These are phyloP conservation scores for Megalurothrips usitatus DNA, from an alignment of 2,888 invertebrate genomes.

Conservation along the genomic window DNA sequence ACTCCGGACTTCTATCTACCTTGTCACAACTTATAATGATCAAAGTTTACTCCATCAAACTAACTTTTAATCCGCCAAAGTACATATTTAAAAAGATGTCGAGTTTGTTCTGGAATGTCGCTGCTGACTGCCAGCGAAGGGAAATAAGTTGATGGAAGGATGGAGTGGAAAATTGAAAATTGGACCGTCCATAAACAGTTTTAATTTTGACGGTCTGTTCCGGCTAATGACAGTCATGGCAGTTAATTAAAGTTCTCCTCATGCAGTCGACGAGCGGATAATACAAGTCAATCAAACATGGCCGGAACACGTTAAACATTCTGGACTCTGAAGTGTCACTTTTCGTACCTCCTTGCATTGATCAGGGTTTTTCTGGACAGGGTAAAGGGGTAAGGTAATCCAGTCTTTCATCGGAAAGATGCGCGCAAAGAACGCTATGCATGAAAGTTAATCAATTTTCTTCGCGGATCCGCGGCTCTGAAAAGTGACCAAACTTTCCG, in stretches of 20 bases:
- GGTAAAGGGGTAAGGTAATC: too few relatives aligned
- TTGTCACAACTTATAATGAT: constrained; percentile 21
- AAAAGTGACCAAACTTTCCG: constrained; percentile 6
- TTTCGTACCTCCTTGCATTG: too few relatives aligned
- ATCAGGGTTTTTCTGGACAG: too few relatives aligned
- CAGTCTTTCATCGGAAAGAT: too few relatives aligned
- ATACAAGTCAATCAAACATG: too few relatives aligned
- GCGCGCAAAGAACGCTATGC: not conserved
- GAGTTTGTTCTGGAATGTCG: constrained; percentile 1
- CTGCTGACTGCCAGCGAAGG: not conserved
- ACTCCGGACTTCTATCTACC: constrained; percentile 4
- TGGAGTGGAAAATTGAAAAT: not conserved
- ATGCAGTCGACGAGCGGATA: too few relatives aligned
- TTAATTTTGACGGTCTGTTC: not conserved
- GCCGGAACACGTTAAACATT: too few relatives aligned
- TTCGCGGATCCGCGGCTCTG: not conserved
- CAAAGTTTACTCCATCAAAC: constrained; percentile 19
- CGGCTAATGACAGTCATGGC: too few relatives aligned
- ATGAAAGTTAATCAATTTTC: constrained; percentile 4
- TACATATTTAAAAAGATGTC: constrained; percentile 15
- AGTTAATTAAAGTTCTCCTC: too few relatives aligned
- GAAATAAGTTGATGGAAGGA: not conserved
- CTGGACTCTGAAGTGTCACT: too few relatives aligned
- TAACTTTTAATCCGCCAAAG: constrained; percentile 16
- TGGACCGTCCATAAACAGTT: not conserved